Evolutionary conservation across 2,888 invertebrate genomes (phyloP).

Genomic region (Clivina fossor): DNA sequence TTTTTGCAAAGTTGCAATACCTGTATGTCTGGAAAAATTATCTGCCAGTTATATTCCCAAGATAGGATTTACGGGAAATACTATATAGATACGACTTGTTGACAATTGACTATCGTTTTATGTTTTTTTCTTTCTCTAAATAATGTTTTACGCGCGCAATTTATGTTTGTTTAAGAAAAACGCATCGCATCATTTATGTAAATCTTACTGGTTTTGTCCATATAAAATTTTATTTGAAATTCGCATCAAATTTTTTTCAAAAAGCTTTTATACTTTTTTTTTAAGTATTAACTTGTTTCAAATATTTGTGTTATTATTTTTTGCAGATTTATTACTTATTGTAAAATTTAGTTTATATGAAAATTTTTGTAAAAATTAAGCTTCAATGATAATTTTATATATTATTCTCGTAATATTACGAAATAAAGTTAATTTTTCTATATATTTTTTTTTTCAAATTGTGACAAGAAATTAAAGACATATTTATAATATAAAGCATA

Average conservation of each 20-base stretch:
- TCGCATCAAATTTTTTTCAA: too few species aligned
- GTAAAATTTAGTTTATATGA: background rate
- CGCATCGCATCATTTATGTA: too few species aligned
- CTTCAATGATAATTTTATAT: background rate
- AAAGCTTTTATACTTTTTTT: background rate
- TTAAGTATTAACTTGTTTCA: background rate
- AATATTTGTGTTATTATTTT: background rate
- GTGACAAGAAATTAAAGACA: background rate
- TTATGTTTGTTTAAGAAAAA: too few species aligned
- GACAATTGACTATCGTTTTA: background rate
- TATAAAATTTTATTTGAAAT: too few species aligned
- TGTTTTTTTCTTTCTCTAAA: background rate
- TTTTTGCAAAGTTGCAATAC: slow-evolving; percentile 22
- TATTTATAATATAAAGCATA: too few species aligned
- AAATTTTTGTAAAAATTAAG: background rate
- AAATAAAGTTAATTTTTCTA: background rate
- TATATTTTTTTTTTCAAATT: background rate
- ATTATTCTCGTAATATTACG: too few species aligned
- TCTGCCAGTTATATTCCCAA: background rate
- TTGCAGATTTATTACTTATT: too few species aligned
- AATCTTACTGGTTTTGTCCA: too few species aligned
- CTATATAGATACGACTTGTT: too few species aligned
- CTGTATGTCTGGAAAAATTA: slow-evolving; percentile 28
- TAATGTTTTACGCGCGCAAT: too few species aligned
- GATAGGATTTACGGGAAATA: slow-evolving; percentile 13